These are phyloP conservation scores for Sparidentex hasta DNA, from an alignment of 2,797 vertebrate genomes.

Conservation along the genomic window DNA sequence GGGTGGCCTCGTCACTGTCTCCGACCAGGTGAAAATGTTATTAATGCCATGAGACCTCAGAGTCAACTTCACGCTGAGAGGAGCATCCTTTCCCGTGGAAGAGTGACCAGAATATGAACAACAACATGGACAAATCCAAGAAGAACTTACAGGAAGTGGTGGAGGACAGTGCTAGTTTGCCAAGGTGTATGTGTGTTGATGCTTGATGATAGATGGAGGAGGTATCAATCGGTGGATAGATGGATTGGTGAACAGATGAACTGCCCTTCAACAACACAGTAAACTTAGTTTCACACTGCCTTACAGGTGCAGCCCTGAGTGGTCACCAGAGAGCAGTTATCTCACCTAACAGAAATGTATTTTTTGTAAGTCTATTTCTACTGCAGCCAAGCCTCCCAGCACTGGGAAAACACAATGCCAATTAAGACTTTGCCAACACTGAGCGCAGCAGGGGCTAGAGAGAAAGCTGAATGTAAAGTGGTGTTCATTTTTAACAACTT, in stretches of 20 bases:
- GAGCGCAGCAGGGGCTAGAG: neutral
- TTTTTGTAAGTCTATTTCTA: constrained; percentile 11
- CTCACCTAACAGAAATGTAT: neutral
- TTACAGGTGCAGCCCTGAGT: constrained; percentile 3
- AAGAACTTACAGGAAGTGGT: neutral
- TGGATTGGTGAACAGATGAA: constrained; percentile 14
- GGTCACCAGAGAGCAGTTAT: constrained; percentile 29
- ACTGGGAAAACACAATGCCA: neutral
- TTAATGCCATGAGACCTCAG: neutral
- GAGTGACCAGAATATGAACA: neutral
- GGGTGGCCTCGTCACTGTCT: neutral
- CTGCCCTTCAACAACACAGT: neutral
- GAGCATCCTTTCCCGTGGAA: neutral
- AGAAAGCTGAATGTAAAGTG: neutral
- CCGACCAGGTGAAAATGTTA: neutral
- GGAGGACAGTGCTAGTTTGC: neutral
- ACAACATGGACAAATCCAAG: neutral
- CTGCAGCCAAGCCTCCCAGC: constrained; percentile 3
- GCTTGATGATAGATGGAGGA: constrained; percentile 1
- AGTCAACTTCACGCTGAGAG: neutral
- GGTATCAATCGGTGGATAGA: constrained; percentile 6
- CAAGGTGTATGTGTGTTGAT: neutral
- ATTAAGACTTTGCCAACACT: constrained; percentile 12
- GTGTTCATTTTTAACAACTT: neutral
- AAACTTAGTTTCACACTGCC: constrained; percentile 5